Conservation (phyloP, 2,113 vertebrate species). For the Dipodomys spectabilis region DNA sequence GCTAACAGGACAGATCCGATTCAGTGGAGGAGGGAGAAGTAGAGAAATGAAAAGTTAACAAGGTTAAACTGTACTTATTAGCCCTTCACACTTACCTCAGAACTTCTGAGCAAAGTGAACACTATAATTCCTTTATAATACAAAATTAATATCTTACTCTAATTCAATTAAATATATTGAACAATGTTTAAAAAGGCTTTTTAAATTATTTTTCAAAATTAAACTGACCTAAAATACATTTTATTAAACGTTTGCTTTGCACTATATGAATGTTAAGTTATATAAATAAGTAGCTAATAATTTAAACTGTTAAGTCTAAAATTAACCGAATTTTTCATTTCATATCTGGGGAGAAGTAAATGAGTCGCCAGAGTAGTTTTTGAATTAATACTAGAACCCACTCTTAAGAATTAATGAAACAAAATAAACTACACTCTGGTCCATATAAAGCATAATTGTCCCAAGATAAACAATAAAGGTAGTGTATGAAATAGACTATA, state of each 20-base stretch:
- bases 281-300: not conserved
- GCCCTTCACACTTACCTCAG: not conserved
- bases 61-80: not conserved
- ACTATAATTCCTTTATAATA: not conserved
- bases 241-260: not conserved
- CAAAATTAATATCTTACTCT: not conserved
- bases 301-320: constrained; percentile 27
- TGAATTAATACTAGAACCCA: not conserved
- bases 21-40: not conserved
- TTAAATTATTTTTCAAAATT: constrained; percentile 36
- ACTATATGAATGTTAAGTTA: not conserved
- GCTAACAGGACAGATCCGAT: not conserved
- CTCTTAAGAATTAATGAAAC: constrained; percentile 38
- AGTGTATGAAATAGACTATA: not conserved
- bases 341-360: not conserved
- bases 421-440: constrained; percentile 15
- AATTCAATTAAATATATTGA: not conserved
- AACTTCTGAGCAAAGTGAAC: not conserved
- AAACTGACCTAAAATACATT: not conserved
- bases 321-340: not conserved
- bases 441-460: constrained; percentile 37
- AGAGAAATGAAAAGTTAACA: not conserved
- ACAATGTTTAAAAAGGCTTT: not conserved
- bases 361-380: constrained; percentile 2
- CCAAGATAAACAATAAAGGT: constrained; percentile 23